Evolutionary conservation across 2,888 invertebrate species (phyloP), one percentile per base, ranked within the genome.

Genomic region (Bimastos eiseni): DNA sequence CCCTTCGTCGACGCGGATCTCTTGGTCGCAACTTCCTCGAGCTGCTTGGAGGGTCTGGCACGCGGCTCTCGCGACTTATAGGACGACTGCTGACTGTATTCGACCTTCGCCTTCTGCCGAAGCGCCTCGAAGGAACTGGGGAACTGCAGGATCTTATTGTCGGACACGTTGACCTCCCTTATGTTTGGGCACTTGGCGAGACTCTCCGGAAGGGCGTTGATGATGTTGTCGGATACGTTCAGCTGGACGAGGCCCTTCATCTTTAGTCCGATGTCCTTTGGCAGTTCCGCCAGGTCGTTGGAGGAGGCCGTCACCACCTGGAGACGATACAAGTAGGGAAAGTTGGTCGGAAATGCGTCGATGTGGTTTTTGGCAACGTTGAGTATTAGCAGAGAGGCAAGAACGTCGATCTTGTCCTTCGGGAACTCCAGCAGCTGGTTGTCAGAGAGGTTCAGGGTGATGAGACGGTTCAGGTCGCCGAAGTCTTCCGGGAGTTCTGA

Each of bases 201-300:
- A 38, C 92, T 93, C 90, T 95, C 94, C 30, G 95, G 95, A 13
- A 95, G 91, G 15, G 91, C 90, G 90, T 93, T 96, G 89, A 98
- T 97, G 30, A 97, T 97, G 95, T 98, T 98, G 92, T 96, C 96
- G 0, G 98, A 98, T 38, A 98, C 96, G 94, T 98, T 97, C 37
- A 98, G 95, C 13, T 95, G 94, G 93, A 97, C 97, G 2, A 98
- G 96, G 93, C 97, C 93, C 89, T 93, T 93, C 93, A 94, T 93
- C 91, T 94, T 94, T 91, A 93, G 93, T 19, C 94, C 92, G 55
- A 94, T 94, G 15, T 93, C 93, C 3, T 93, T 93, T 0, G 94
- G 94, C 44, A 95, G 92, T 21, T 93, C 92, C 49, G 92, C 92
- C 1, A 95, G 92, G 91, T 94, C 94, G 91, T 95, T 95, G 38